Percentiles rank a stretch among this genome's conserved stretches.
Evolutionary conservation across 1,140 invertebrate genomes (phyloP).

Genomic region (Plutomurus gul): DNA sequence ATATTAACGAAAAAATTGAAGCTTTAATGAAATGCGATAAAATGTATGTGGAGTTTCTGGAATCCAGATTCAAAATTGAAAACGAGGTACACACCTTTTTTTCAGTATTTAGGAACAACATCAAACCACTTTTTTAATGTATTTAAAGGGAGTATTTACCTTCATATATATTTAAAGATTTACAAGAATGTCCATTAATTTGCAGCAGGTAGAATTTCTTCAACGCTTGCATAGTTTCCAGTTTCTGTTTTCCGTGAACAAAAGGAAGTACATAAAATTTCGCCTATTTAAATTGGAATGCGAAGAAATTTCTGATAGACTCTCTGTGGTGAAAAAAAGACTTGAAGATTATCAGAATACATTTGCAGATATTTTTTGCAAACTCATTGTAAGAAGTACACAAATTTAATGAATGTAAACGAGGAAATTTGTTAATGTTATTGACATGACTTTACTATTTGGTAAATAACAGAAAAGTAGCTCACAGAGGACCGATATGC

Average conservation of each 20-base stretch:
- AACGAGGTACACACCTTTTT: no score
- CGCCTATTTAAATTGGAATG: neutral
- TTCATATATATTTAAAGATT: neutral
- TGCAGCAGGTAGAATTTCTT: neutral
- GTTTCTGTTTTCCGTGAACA: neutral
- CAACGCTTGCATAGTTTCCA: neutral
- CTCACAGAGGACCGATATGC: neutral
- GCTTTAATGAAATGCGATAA: neutral
- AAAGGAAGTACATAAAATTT: neutral
- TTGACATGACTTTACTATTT: no score
- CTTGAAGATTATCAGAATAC: neutral
- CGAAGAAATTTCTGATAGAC: neutral
- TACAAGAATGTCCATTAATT: no score
- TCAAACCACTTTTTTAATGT: neutral
- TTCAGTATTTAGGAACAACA: no score
- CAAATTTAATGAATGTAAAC: neutral
- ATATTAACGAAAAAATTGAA: neutral
- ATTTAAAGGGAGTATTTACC: neutral
- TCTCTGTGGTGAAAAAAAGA: neutral
- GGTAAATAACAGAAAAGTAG: conserved; percentile 2
- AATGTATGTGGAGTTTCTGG: neutral
- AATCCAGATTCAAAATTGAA: neutral
- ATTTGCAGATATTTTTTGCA: neutral
- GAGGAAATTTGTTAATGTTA: neutral
- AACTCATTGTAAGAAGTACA: neutral